Base-by-base conservation (phyloP, 2,113 vertebrate species). In the Pterocles gutturalis region DNA sequence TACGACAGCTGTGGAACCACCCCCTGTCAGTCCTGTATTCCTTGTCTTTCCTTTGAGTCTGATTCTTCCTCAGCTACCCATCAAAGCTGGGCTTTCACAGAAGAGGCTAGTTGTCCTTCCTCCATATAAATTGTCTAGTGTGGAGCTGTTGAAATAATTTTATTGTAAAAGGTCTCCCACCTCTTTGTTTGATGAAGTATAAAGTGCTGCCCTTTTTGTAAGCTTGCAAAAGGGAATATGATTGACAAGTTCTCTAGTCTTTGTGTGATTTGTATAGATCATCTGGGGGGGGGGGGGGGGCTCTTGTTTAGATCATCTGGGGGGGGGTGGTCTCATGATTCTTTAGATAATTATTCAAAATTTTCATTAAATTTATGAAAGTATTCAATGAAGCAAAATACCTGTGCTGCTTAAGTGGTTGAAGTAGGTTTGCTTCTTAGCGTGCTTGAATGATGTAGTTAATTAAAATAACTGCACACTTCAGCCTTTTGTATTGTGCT, bases 1-100 rank as follows among this genome's bases (percentile, higher is more conserved):
- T 17, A 13, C 0, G 2, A 38, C 83, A 70, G 43, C n/a, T n/a
- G 45, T 1, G 1, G 66, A 72, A 26, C 33, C 43, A 3, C 31
- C 29, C 17, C 9, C 22, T 0, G 1, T 60, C 65, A 54, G 45
- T 78, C 43, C 29, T 11, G 9, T 62, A 8, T 77, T 89, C 48
- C 19, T 38, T 54, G 19, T 17, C 38, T 45, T 71, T 48, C 14
- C 24, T 67, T 33, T 5, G 36, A 62, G 18, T 66, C 28, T 46
- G 33, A 26, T 25, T 83, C 75, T 80, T 22, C 38, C 46, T 64
- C 26, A 62, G 17, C 60, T 34, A 2, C 38, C 17, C 11, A 36
- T 43, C 51, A 11, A 29, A 75, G 66, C 49, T 29, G 22, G 13
- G n/a, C 61, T 53, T 6, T 87, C 11, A 1, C 10, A 11, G 67